phyloP scores from a whole-genome alignment of 92 coral and sea anemone species.

The Zoanthus gigantus region DNA sequence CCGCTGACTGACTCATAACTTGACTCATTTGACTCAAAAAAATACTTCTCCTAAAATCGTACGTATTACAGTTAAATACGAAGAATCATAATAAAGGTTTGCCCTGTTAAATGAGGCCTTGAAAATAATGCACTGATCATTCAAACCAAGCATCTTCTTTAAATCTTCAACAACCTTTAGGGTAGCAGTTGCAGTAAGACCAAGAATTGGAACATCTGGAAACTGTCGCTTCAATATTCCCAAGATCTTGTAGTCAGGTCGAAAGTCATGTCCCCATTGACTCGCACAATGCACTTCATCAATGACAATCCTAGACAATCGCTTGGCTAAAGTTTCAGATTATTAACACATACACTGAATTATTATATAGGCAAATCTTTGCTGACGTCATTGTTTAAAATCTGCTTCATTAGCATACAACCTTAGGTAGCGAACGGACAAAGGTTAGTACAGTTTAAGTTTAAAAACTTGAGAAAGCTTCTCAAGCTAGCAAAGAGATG shows the following conservation, averaged over 20 bases:
- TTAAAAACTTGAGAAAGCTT: no score
- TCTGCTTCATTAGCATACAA: no score
- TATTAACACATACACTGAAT: no score
- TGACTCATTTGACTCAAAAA: no score
- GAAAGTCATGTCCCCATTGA: conserved; percentile 99
- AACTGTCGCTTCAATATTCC: conserved; percentile 97
- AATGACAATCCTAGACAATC: conserved; percentile 85
- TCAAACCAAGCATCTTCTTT: conserved; percentile 86
- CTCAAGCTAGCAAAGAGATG: no score
- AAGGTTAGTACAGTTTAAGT: no score
- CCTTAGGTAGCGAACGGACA: no score
- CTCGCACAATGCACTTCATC: conserved; percentile 98
- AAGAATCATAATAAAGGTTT: conserved; percentile 78
- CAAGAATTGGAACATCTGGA: conserved; percentile 89
- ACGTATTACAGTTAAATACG: no score
- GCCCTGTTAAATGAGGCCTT: conserved; percentile 96
- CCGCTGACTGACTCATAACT: no score
- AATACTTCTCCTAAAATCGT: no score
- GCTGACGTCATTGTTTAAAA: no score
- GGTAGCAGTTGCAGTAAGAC: conserved; percentile 98
- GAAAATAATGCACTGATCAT: conserved; percentile 80
- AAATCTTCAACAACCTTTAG: conserved; percentile 94
- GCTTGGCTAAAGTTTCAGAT: conserved; percentile 61
- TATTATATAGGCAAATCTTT: no score
- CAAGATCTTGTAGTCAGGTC: conserved; percentile 98